A percentile compares a stretch with the other conserved stretches of the same genome.
These are phyloP conservation scores for Catharus ustulatus DNA, from an alignment of 2,797 vertebrate species.

Conservation along the genomic window DNA sequence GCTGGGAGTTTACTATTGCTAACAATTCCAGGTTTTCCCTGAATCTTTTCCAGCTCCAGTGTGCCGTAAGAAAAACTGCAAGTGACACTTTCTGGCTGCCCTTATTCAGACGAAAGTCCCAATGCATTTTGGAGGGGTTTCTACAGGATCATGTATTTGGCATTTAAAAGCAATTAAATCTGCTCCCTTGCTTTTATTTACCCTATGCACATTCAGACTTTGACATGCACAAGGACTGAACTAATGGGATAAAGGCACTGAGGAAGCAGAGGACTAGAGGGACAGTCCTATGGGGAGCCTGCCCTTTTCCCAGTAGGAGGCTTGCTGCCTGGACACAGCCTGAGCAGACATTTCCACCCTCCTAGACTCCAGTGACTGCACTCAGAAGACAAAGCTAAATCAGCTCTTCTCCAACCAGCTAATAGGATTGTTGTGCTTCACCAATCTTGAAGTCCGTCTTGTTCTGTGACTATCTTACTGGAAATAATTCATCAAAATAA, in stretches of 20 bases:
- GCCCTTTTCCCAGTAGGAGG: not conserved
- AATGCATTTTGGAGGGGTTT: not conserved
- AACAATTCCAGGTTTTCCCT: not conserved
- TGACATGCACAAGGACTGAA: not conserved
- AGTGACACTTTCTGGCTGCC: not conserved
- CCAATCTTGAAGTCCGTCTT: not conserved
- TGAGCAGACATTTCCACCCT: not conserved
- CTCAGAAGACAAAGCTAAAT: not conserved
- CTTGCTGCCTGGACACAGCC: not conserved
- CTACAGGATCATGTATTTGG: not conserved
- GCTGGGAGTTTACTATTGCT: not conserved
- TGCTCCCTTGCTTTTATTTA: not conserved
- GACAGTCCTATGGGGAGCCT: not conserved
- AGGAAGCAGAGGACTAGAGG: not conserved
- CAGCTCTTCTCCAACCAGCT: not conserved
- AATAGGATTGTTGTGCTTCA: not conserved
- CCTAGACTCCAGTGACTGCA: not conserved
- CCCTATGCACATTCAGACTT: not conserved
- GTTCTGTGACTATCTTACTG: not conserved
- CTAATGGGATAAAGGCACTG: not conserved
- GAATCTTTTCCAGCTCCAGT: not conserved
- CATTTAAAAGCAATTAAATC: not conserved
- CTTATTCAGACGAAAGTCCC: not conserved
- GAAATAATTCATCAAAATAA: slow-evolving; percentile 19
- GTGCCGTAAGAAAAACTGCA: not conserved